Percentiles rank a stretch among this genome's conserved stretches.
Conservation (phyloP, 2,888 invertebrate genomes). For the Agonopterix heracliana region DNA sequence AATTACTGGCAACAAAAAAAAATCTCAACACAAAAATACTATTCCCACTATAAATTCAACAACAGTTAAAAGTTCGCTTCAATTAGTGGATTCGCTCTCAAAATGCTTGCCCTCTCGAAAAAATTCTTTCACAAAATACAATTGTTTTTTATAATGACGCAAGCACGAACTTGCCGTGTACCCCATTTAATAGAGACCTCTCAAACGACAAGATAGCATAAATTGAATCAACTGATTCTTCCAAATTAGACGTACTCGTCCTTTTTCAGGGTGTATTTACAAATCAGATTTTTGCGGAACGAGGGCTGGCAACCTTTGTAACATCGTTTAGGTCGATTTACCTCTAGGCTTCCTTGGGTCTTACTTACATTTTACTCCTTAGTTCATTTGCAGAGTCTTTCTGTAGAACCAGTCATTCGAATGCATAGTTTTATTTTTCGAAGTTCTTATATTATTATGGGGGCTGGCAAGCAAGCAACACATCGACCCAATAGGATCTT, state of each 20-base stretch:
- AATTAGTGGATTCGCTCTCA: not conserved
- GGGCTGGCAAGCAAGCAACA: too few relatives aligned
- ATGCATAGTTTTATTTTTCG: too few relatives aligned
- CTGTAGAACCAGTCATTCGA: too few relatives aligned
- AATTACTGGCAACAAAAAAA: too few relatives aligned
- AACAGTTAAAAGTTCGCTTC: not conserved
- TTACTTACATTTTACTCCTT: too few relatives aligned
- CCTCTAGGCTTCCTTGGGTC: conserved; percentile 20
- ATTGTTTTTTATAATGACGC: not conserved
- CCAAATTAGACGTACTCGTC: conserved; percentile 34
- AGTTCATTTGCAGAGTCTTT: too few relatives aligned
- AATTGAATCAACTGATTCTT: conserved; percentile 47
- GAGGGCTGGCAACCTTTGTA: conserved; percentile 29
- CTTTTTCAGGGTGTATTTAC: conserved; percentile 38
- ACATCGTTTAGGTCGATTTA: conserved; percentile 34
- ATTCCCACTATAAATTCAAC: not conserved
- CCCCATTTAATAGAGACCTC: not conserved
- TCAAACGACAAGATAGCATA: conserved; percentile 19
- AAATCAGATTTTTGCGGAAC: conserved; percentile 46
- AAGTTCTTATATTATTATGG: too few relatives aligned
- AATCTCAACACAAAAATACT: not conserved
- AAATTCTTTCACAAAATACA: not conserved
- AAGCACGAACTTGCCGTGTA: not conserved
- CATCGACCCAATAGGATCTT: too few relatives aligned
- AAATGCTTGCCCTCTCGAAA: not conserved